Base-by-base conservation (phyloP, 2,113 vertebrate genomes). In the Phalacrocorax carbo region DNA sequence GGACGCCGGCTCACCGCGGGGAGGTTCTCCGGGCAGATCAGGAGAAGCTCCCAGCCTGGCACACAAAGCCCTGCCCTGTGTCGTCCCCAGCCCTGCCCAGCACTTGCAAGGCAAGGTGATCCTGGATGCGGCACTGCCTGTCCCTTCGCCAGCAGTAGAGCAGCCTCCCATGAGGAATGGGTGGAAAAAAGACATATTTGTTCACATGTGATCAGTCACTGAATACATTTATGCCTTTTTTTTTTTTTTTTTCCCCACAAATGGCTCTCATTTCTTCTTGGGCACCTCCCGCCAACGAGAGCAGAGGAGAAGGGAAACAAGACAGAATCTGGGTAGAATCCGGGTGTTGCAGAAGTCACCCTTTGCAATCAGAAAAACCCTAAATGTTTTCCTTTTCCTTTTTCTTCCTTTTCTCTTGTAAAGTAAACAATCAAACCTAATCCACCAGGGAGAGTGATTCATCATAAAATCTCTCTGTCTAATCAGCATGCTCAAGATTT, bases 401-500 rank as follows among this genome's bases (percentile, higher is more conserved):
- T 86, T 64, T 68, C 51, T 81, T 82, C 21, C 44, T 86, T 88
- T 92, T 81, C 34, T 90, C 11, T 77, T 91, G 65, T 65, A 82
- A 93, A 89, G 81, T 51, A 92, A 92, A 82, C 52, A 87, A 94
- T 87, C 44, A 92, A 93, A 87, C 0, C 1, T 11, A 82, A 94
- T 70, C 78, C 86, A 82, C 27, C 0, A 0, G 32, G 70, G 70
- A 95, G 20, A 81, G 82, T 55, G 75, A 94, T 85, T 92, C 82
- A 88, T 86, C 80, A 73, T 72, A 65, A 95, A 93, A 87, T 83
- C 70, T 68, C 71, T 72, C 76, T 70, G 30, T 70, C 65, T 86
- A 82, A 90, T 94, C 93, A 95, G 36, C 32, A 79, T 20, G 40
- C 62, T n/a, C n/a, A 4, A 61, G 73, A 91, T 72, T 89, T 94